Conservation (phyloP, 2,888 invertebrate genomes). For the Galerucella pusilla region DNA sequence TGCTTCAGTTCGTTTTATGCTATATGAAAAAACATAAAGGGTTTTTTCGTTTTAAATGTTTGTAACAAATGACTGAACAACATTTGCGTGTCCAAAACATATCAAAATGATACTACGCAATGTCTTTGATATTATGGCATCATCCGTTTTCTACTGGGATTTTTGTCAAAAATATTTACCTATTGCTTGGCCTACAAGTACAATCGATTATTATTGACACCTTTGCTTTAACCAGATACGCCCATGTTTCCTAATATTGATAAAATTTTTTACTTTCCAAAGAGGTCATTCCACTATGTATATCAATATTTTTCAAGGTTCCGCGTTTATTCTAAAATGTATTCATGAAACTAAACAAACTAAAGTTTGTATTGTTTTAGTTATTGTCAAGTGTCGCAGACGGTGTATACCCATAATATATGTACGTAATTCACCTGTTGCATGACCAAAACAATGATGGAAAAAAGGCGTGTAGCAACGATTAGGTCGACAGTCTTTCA, state of each 20-base stretch:
- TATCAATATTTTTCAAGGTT: constrained; percentile 12
- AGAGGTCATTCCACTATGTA: constrained; percentile 1
- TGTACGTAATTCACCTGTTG: constrained; percentile 21
- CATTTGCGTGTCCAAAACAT: too few species aligned
- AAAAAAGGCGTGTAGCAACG: constrained; percentile 35
- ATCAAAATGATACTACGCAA: too few species aligned
- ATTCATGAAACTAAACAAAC: constrained; percentile 5
- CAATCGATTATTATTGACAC: too few species aligned
- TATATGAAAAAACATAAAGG: too few species aligned
- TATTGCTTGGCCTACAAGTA: too few species aligned
- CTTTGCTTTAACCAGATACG: neutral
- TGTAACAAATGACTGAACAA: too few species aligned
- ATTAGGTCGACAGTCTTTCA: constrained; percentile 40
- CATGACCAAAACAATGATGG: constrained; percentile 39
- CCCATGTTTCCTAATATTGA: neutral
- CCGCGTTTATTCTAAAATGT: neutral
- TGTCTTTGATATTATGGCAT: too few species aligned
- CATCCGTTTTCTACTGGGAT: too few species aligned
- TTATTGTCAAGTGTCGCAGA: constrained; percentile 28
- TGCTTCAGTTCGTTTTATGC: too few species aligned
- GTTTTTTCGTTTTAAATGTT: too few species aligned
- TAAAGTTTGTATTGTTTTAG: constrained; percentile 33
- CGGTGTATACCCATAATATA: neutral
- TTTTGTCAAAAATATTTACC: too few species aligned
- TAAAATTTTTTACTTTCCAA: neutral